Percentiles rank a stretch among this genome's conserved stretches.
Evolutionary conservation across 2,113 vertebrate species (phyloP).

Genomic region (Jaculus jaculus): DNA sequence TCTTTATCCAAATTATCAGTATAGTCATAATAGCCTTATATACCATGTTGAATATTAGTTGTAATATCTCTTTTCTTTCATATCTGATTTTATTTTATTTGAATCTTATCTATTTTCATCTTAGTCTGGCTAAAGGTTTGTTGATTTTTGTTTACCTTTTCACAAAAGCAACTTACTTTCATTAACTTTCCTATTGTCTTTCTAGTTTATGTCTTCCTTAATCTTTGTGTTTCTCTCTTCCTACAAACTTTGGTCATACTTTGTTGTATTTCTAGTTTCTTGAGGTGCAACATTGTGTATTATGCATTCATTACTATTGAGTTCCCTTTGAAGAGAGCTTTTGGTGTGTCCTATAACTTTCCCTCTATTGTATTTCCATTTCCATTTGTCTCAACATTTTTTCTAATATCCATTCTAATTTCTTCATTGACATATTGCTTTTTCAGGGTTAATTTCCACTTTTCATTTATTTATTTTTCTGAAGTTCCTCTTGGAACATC

Average conservation of each 20-base stretch:
- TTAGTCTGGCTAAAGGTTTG: not conserved
- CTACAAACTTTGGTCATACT: not conserved
- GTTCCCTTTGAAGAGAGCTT: not conserved
- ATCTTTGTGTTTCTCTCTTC: not conserved
- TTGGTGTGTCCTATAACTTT: not conserved
- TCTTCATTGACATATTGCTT: not conserved
- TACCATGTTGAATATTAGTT: not conserved
- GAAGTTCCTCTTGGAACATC: not conserved
- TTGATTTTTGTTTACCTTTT: not conserved
- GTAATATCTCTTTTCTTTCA: not conserved
- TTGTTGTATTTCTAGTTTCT: not conserved
- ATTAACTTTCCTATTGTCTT: not conserved
- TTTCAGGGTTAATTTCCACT: not conserved
- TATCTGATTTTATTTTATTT: not conserved
- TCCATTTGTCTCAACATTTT: not conserved
- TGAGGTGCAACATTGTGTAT: not conserved
- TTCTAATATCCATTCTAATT: not conserved
- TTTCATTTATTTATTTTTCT: not conserved
- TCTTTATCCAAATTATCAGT: not conserved
- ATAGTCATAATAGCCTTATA: not conserved
- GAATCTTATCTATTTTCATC: not conserved
- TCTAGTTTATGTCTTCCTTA: not conserved
- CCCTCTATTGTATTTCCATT: not conserved
- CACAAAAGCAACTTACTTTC: not conserved
- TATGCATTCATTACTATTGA: not conserved